Evolutionary conservation across 2,888 invertebrate species (phyloP).

Genomic region (Malachius bipustulatus): DNA sequence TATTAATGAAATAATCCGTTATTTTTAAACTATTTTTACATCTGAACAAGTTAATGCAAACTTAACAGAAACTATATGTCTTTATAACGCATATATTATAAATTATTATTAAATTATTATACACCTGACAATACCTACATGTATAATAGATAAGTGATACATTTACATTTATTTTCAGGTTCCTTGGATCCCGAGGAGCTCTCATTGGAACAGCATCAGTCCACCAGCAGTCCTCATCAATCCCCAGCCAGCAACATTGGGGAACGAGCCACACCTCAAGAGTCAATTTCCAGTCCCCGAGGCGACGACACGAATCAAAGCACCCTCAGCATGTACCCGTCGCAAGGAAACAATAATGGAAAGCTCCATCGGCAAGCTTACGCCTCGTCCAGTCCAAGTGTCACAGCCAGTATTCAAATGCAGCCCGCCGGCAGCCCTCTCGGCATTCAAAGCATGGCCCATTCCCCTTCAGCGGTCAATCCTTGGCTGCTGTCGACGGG

Average conservation of each 20-base stretch:
- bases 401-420: slow-evolving; percentile 37
- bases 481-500: slow-evolving; percentile 64
- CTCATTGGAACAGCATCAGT: slow-evolving; percentile 46
- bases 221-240: slow-evolving; percentile 26
- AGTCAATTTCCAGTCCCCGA: slow-evolving; percentile 45
- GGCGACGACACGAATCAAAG: slow-evolving; percentile 66
- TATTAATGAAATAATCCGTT: no score
- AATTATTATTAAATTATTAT: no score
- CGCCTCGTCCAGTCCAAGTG: slow-evolving; percentile 47
- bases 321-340: slow-evolving; percentile 50
- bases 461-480: slow-evolving; percentile 47
- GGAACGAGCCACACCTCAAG: slow-evolving; percentile 44
- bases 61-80: no score
- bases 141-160: no score
- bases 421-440: slow-evolving; percentile 31
- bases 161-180: slow-evolving; percentile 49
- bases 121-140: no score
- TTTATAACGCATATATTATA: no score
- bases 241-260: slow-evolving; percentile 36
- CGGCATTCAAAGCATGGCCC: slow-evolving; percentile 35
- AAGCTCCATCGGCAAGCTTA: slow-evolving; percentile 49
- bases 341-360: slow-evolving; percentile 29
- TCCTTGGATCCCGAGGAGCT: slow-evolving; percentile 69
- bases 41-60: no score
- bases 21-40: no score